Conservation (phyloP, 2,888 invertebrate genomes). For the Altica lythri region DNA sequence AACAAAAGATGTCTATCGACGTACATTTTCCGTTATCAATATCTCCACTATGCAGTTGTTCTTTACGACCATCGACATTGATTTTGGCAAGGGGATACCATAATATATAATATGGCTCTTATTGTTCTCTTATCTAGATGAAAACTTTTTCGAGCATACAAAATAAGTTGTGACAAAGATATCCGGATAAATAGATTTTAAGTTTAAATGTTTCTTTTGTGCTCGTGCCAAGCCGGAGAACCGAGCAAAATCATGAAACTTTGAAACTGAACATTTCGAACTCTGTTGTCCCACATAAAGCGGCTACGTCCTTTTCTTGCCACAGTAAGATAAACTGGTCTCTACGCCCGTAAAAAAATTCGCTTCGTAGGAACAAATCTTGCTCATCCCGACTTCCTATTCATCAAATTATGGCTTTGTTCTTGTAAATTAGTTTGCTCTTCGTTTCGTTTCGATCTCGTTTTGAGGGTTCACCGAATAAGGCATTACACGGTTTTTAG, state of each 20-base stretch:
- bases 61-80: conserved; percentile 42
- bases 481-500: conserved; percentile 12
- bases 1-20: conserved; percentile 43
- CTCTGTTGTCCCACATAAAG: conserved; percentile 1
- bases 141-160: conserved; percentile 48
- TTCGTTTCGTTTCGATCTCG: conserved; percentile 16
- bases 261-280: conserved; percentile 1
- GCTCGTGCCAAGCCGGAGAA: conserved; percentile 44
- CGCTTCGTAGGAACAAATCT: conserved; percentile 4
- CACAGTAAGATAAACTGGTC: not conserved
- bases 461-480: conserved; percentile 9
- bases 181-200: conserved; percentile 51
- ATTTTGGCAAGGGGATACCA: conserved; percentile 47
- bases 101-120: conserved; percentile 47
- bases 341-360: conserved; percentile 6
- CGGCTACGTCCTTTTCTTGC: not conserved
- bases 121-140: conserved; percentile 38
- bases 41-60: conserved; percentile 41
- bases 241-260: conserved; percentile 16
- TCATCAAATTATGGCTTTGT: conserved; percentile 17
- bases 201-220: conserved; percentile 50
- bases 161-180: conserved; percentile 50
- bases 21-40: conserved; percentile 43
- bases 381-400: conserved; percentile 8
- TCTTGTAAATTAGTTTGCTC: conserved; percentile 17